Conservation (phyloP, 2,797 vertebrate genomes). For the Halcyon badia region DNA sequence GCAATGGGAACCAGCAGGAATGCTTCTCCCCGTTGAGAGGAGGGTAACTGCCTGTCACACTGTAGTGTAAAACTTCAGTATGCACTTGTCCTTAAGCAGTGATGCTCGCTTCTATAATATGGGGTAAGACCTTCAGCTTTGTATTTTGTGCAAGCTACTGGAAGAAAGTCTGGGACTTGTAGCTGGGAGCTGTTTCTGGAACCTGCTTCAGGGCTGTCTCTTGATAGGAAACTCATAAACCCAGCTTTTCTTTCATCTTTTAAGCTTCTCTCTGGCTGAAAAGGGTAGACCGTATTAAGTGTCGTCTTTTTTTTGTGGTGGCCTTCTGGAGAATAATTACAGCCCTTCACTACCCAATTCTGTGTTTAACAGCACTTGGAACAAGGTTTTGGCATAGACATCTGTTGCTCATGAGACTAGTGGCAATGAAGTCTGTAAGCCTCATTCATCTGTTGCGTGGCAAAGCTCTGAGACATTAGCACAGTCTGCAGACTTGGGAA, state of each 20-base stretch:
- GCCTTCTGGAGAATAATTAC: slow-evolving; percentile 5
- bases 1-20: not conserved
- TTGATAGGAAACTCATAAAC: not conserved
- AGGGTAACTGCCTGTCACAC: not conserved
- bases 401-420: slow-evolving; percentile 9
- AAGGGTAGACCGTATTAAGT: not conserved
- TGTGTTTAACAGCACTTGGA: not conserved
- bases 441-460: slow-evolving; percentile 8
- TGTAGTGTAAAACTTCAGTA: not conserved
- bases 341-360: not conserved
- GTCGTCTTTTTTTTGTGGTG: not conserved
- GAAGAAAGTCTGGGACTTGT: not conserved
- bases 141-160: not conserved
- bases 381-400: not conserved
- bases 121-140: not conserved
- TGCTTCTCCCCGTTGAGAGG: not conserved
- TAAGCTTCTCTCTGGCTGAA: not conserved
- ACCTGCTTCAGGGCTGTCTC: not conserved
- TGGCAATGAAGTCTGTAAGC: slow-evolving; percentile 42
- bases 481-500: slow-evolving; percentile 53
- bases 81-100: not conserved
- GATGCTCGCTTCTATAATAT: not conserved
- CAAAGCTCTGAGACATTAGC: not conserved
- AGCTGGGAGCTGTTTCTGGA: not conserved
- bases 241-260: slow-evolving; percentile 28